Evolutionary conservation across 2,888 invertebrate species (phyloP).

Genomic region (Himalopsyche japonica): DNA sequence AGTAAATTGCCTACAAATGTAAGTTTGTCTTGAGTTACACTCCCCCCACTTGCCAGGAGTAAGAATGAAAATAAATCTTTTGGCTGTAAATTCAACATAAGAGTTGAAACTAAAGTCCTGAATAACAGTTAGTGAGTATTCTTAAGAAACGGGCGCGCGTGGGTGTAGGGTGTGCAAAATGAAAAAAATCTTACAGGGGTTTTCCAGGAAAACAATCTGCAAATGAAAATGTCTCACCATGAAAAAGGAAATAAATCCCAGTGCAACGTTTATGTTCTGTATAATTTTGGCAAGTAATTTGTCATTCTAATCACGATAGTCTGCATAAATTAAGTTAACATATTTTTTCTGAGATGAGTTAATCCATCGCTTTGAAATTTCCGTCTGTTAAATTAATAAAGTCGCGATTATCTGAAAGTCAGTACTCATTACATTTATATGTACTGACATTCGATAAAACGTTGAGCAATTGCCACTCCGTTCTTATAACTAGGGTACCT

Average conservation of each 20-base stretch:
- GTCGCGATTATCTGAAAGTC: too few relatives aligned
- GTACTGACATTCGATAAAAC: too few relatives aligned
- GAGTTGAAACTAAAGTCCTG: constrained; percentile 38
- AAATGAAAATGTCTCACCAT: constrained; percentile 33
- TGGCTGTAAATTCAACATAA: constrained; percentile 39
- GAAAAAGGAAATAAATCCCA: not conserved
- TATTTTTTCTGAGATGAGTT: too few relatives aligned
- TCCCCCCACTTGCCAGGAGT: constrained; percentile 29
- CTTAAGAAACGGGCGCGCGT: not conserved
- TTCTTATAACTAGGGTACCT: too few relatives aligned
- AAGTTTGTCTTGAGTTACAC: constrained; percentile 39
- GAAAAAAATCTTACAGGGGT: constrained; percentile 5
- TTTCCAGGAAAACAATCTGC: constrained; percentile 33
- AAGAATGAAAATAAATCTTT: constrained; percentile 41
- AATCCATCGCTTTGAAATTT: too few relatives aligned
- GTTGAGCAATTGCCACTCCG: too few relatives aligned
- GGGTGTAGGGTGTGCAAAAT: not conserved
- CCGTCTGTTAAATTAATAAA: too few relatives aligned
- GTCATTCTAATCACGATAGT: too few relatives aligned
- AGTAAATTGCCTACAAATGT: constrained; percentile 41
- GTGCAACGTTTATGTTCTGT: not conserved
- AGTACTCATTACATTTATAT: too few relatives aligned
- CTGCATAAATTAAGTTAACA: too few relatives aligned
- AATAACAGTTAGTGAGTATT: constrained; percentile 30
- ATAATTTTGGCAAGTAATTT: too few relatives aligned